phyloP scores from a whole-genome alignment of 1,140 invertebrate species.

The Pogonomyrmex californicus region DNA sequence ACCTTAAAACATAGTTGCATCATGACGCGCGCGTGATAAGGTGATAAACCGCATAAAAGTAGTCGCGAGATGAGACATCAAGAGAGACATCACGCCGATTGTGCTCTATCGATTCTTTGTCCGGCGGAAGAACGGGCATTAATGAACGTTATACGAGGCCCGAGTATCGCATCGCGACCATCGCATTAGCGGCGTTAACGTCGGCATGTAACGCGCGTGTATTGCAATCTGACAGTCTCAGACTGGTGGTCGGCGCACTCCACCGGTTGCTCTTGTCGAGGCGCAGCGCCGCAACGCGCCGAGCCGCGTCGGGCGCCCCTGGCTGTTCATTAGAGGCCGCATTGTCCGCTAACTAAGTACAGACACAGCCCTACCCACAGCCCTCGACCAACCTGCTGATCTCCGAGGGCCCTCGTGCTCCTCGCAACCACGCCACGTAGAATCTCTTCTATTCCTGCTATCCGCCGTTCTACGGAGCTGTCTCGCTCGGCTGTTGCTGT shows the following conservation, averaged over 20 bases:
- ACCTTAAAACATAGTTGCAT: neutral
- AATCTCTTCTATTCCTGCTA: constrained; percentile 60
- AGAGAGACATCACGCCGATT: neutral
- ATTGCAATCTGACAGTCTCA: constrained; percentile 84
- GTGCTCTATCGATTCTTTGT: neutral
- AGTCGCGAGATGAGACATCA: neutral
- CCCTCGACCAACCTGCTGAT: constrained; percentile 77
- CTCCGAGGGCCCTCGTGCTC: constrained; percentile 67
- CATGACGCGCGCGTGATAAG: neutral
- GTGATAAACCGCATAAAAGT: constrained; percentile 15
- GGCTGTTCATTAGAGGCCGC: constrained; percentile 87
- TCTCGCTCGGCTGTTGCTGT: neutral
- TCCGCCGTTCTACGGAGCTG: neutral
- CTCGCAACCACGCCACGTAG: constrained; percentile 48
- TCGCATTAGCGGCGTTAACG: constrained; percentile 63
- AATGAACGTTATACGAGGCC: constrained; percentile 67
- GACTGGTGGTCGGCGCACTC: constrained; percentile 82
- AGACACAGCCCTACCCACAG: constrained; percentile 78
- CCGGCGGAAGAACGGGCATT: constrained; percentile 40
- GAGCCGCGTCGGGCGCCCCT: constrained; percentile 81
- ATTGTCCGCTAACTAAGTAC: constrained; percentile 88
- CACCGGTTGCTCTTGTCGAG: constrained; percentile 76
- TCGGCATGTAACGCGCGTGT: constrained; percentile 75
- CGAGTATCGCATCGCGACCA: constrained; percentile 54
- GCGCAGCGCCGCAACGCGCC: constrained; percentile 31